These are phyloP conservation scores for Bos indicus DNA, from an alignment of 2,113 vertebrate species.

Conservation along the genomic window DNA sequence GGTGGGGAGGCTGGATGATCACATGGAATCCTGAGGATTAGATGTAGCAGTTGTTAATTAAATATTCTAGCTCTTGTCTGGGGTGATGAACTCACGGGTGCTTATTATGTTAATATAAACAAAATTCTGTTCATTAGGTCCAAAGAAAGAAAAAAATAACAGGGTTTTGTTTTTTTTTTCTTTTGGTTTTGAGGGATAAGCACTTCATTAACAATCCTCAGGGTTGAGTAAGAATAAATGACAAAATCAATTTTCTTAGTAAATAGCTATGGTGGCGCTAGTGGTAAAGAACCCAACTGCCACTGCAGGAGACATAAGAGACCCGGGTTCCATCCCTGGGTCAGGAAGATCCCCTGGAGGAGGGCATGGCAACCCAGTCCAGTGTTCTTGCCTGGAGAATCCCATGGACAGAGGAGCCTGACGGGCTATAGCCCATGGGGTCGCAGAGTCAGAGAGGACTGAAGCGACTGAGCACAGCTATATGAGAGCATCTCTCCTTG, in stretches of 20 bases:
- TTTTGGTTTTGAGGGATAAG: background rate
- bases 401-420: background rate
- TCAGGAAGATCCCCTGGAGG: background rate
- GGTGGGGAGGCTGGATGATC: background rate
- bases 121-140: background rate
- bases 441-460: background rate
- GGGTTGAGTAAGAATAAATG: background rate
- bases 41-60: background rate
- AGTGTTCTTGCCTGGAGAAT: background rate
- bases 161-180: background rate
- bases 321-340: background rate
- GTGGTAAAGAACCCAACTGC: background rate
- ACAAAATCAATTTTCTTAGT: background rate
- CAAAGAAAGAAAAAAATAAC: background rate
- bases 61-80: background rate
- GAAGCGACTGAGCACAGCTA: background rate
- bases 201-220: background rate
- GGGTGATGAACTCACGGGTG: background rate
- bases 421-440: fast-evolving
- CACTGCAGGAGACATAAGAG: background rate
- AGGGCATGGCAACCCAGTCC: background rate
- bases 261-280: background rate
- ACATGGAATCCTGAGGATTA: background rate
- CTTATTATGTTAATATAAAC: background rate
- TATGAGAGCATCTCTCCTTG: background rate